Evolutionary conservation across 2,888 invertebrate genomes (phyloP), one percentile per base, ranked within the genome.

Genomic region (Macrophya alboannulata): DNA sequence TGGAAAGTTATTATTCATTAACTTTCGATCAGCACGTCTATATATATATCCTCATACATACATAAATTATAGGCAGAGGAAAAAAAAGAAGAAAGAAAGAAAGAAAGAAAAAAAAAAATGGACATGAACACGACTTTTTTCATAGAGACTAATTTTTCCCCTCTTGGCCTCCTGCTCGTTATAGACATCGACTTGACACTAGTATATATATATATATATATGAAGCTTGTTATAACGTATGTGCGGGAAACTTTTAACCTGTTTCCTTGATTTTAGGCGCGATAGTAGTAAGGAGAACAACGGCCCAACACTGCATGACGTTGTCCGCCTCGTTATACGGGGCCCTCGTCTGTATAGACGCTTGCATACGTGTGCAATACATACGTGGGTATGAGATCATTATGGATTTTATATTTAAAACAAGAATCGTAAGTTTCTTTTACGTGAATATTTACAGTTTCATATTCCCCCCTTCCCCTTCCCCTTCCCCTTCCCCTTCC

Each of bases 181-280:
- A 71, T n/a, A 71, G 40, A 17, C 17, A 37, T 71, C 72, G 62
- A 10, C 62, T 12, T 62, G 21, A n/a, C 12, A 62, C 62, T 9
- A 9, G 10, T 25, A n/a, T n/a, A n/a, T n/a, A n/a, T n/a, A n/a
- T n/a, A n/a, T n/a, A n/a, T n/a, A n/a, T n/a, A n/a, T n/a, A 62
- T 62, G 12, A 4, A 62, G 62, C 25, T 21, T 62, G 62, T 12
- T 1, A 12, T 10, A 2, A 62, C 25, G 10, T 25, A 62, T 25
- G 25, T 48, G 31, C 21, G 72, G 21, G 45, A 74, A 74, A 74
- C 72, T 74, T 74, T 74, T 17, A 74, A 74, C 72, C 40, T 74
- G 72, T 71, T 71, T 71, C n/a, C 71, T 17, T 71, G 71, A 71
- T 71, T 71, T 40, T 71, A 40, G 37, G n/a, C n/a, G 12, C 37